Percentiles rank a stretch among this genome's conserved stretches.
phyloP scores from a whole-genome alignment of 2,888 invertebrate species.

The Gastracanthus pulcherrimus region DNA sequence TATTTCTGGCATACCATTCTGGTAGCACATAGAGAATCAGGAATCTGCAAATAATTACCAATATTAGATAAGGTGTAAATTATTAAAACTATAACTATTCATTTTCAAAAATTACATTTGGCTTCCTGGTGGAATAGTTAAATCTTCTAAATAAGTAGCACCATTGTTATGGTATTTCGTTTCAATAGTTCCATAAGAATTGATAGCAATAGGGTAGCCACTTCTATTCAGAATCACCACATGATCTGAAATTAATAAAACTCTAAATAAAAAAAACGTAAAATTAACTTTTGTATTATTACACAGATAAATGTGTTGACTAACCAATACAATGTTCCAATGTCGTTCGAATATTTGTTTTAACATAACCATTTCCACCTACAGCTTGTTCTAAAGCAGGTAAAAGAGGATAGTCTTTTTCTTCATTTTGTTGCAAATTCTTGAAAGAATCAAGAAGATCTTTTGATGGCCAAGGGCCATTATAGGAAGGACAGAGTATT shows the following conservation, averaged over 20 bases:
- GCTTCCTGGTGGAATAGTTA: slow-evolving; percentile 71
- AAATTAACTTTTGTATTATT: slow-evolving; percentile 5
- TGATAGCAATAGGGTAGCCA: slow-evolving; percentile 78
- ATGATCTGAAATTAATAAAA: slow-evolving; percentile 77
- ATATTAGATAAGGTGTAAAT: slow-evolving; percentile 1
- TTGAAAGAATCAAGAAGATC: slow-evolving; percentile 76
- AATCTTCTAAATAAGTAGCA: slow-evolving; percentile 76
- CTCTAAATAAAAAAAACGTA: slow-evolving; percentile 24
- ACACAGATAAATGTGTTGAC: slow-evolving; percentile 43
- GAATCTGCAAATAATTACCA: slow-evolving; percentile 77
- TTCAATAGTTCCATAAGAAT: slow-evolving; percentile 58
- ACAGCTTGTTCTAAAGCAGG: slow-evolving; percentile 79
- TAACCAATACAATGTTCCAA: slow-evolving; percentile 81
- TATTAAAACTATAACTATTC: not conserved
- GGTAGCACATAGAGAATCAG: slow-evolving; percentile 80
- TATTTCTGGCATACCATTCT: slow-evolving; percentile 81
- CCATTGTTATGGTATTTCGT: slow-evolving; percentile 56
- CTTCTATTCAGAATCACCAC: slow-evolving; percentile 79
- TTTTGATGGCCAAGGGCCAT: slow-evolving; percentile 77
- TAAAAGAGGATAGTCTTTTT: slow-evolving; percentile 77
- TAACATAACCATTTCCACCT: slow-evolving; percentile 81
- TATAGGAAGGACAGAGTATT: slow-evolving; percentile 77
- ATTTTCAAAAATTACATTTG: slow-evolving; percentile 40
- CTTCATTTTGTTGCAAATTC: slow-evolving; percentile 72
- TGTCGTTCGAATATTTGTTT: slow-evolving; percentile 79